These are phyloP conservation scores for western clawed frog (Xenopus tropicalis) DNA, from an alignment of 2,113 vertebrate genomes.

Conservation along the genomic window UCB_Xtro_10.0 CM004445.2:38166501-38167000, in stretches of 20 bases:
- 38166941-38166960: neutral
- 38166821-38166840: constrained; percentile 24
- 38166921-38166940: neutral
- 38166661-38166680: neutral
- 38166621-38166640: too few relatives aligned
- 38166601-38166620: neutral
- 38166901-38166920: neutral
- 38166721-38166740: constrained; percentile 27
- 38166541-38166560: constrained; percentile 16
- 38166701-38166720: constrained; percentile 11
- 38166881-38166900: neutral
- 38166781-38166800: constrained; percentile 29
- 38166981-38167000: too few relatives aligned
- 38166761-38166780: constrained; percentile 42
- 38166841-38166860: constrained; percentile 4
- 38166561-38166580: neutral
- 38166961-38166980: neutral
- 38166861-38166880: neutral
- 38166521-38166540: too few relatives aligned
- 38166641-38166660: neutral
- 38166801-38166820: constrained; percentile 39
- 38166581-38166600: neutral
- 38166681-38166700: neutral
- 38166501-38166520: too few relatives aligned
- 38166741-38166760: constrained; percentile 34